These are phyloP conservation scores for Meganola albula DNA, from an alignment of 2,888 invertebrate species.

Conservation along the genomic window DNA sequence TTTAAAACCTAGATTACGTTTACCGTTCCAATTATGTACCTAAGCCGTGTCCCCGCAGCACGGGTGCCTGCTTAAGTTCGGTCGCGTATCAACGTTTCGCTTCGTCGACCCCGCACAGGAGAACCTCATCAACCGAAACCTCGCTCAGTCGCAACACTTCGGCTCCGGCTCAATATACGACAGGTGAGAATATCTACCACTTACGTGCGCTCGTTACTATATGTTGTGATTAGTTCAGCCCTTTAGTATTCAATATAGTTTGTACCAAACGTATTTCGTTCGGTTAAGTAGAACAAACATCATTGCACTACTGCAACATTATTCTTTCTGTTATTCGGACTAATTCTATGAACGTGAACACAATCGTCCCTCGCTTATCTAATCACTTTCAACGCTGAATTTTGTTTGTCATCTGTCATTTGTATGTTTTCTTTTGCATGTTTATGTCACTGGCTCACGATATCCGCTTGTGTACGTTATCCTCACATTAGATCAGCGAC, in stretches of 20 bases:
- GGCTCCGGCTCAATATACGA: slow-evolving; percentile 89
- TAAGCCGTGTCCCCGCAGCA: slow-evolving; percentile 71
- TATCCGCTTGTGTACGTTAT: slow-evolving; percentile 70
- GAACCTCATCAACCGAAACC: slow-evolving; percentile 85
- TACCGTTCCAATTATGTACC: slow-evolving; percentile 12
- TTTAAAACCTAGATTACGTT: slow-evolving; percentile 3
- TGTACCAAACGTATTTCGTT: slow-evolving; percentile 24
- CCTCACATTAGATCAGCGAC: slow-evolving; percentile 69
- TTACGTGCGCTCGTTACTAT: slow-evolving; percentile 21
- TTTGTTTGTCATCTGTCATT: slow-evolving; percentile 51
- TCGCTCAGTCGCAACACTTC: slow-evolving; percentile 83
- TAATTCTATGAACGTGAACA: slow-evolving; percentile 34
- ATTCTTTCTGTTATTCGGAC: slow-evolving; percentile 38
- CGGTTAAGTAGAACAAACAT: slow-evolving; percentile 24
- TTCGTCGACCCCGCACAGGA: slow-evolving; percentile 91
- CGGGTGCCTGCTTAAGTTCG: slow-evolving; percentile 90
- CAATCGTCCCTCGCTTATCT: slow-evolving; percentile 46
- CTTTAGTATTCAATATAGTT: slow-evolving; percentile 32
- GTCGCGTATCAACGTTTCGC: slow-evolving; percentile 90
- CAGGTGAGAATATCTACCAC: slow-evolving; percentile 76
- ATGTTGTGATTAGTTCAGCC: slow-evolving; percentile 50
- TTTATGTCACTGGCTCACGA: slow-evolving; percentile 72
- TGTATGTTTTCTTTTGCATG: slow-evolving; percentile 72
- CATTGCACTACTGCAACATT: slow-evolving; percentile 41
- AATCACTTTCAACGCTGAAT: slow-evolving; percentile 41